phyloP scores from a whole-genome alignment of 2,113 vertebrate species.

The Neogobius melanostomus region DNA sequence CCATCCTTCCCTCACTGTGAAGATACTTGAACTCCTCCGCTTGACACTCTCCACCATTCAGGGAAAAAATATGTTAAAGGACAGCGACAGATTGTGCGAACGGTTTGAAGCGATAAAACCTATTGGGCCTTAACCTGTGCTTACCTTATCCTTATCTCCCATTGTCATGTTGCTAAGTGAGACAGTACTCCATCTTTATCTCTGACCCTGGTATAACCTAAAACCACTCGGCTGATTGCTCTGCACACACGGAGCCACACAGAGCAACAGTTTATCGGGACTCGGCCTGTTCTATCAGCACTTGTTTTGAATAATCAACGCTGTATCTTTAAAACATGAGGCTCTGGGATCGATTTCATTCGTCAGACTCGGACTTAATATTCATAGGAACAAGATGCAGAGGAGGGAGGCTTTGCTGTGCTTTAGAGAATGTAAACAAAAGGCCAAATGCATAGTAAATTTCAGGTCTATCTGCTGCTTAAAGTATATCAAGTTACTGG shows the following conservation, averaged over 20 bases:
- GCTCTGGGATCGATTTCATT: not conserved
- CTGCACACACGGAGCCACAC: not conserved
- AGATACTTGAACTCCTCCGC: no score
- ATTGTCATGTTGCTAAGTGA: not conserved
- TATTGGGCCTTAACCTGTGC: not conserved
- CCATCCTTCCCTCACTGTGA: no score
- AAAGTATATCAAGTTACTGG: not conserved
- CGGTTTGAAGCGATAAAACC: not conserved
- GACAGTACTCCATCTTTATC: not conserved
- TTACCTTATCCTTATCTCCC: not conserved
- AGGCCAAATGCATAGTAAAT: not conserved
- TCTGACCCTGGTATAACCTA: not conserved
- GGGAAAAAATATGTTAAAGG: no score
- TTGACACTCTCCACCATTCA: no score
- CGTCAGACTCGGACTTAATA: not conserved
- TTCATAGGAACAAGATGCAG: not conserved
- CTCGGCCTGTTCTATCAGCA: not conserved
- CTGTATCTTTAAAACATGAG: not conserved
- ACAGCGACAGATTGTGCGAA: not conserved
- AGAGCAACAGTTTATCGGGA: not conserved
- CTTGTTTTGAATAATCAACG: not conserved
- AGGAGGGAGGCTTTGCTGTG: not conserved
- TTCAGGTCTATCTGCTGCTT: not conserved
- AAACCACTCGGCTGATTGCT: slow-evolving; percentile 2
- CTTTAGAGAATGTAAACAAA: not conserved